Evolutionary conservation across 2,888 invertebrate genomes (phyloP), one percentile per base, ranked within the genome.

Genomic region (Laothoe populi): DNA sequence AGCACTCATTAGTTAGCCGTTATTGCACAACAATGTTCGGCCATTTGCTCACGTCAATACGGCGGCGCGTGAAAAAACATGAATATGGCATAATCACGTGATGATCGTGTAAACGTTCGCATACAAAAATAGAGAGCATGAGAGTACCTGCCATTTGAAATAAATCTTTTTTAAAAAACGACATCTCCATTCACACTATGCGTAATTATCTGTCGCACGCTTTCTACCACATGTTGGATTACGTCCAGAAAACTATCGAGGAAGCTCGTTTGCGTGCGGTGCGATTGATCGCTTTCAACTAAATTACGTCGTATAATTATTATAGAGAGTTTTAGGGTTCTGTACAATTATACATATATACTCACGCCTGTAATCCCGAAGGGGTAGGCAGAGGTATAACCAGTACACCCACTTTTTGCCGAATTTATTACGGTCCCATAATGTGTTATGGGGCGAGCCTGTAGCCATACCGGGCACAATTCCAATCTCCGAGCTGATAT

Each of bases 51-150:
- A 63, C 71, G 71, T 70, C 74, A 69, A 53, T 60, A 66, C 62
- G 68, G 66, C 62, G 24, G 38, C 38, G 38, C 13, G 31, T 70
- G 70, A 72, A 74, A 70, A 74, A 67, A 66, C 63, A 63, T 65
- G 23, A 10, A 24, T 26, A 59, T 61, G 11, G 19, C 64, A 42
- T 11, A 63, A 81, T 88, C 87, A 88, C 88, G 88, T 88, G 88
- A 87, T 74, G 65, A 64, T 65, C 66, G 74, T 85, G 83, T 84
- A 86, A 84, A 82, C 79, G 83, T 65, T 72, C 42, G 65, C 66
- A 63, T 63, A 73, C 70, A 46, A 63, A 76, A 81, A 80, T 80
- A 79, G 61, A 53, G 45, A 21, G 49, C 26, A 40, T 26, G 46
- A 69, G 59, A 66, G 66, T 64, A 70, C 64, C 64, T 66, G 70